Conservation (phyloP, 1,140 invertebrate genomes). For the Drosophila aff. region DNA sequence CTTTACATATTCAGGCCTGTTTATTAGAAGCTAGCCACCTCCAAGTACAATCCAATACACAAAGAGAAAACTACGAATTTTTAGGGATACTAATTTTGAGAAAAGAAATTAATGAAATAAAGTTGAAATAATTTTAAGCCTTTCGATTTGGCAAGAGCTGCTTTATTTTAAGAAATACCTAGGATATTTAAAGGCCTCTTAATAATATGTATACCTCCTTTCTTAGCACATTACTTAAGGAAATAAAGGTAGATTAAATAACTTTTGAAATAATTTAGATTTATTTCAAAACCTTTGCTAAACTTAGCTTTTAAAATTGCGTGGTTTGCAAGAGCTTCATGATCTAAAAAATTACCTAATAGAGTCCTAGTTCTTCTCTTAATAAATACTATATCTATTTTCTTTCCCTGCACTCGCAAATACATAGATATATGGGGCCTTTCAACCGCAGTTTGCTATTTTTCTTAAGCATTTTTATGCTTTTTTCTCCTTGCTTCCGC, state of each 20-base stretch:
- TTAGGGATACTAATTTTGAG: not conserved
- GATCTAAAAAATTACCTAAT: accelerated
- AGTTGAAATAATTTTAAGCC: not conserved
- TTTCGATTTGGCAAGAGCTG: too few relatives aligned
- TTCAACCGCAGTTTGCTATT: slow-evolving; percentile 56
- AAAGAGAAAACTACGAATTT: not conserved
- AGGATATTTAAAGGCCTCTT: too few relatives aligned
- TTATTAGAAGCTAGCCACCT: slow-evolving; percentile 67
- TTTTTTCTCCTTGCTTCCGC: slow-evolving; percentile 46
- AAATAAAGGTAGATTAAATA: not conserved
- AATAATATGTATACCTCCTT: too few relatives aligned
- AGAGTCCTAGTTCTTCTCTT: too few relatives aligned
- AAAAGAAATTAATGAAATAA: not conserved
- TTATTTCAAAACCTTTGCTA: not conserved
- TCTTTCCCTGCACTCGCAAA: slow-evolving; percentile 25
- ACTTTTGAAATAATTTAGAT: not conserved
- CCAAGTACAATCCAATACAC: slow-evolving; percentile 26
- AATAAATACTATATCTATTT: accelerated
- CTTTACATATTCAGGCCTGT: slow-evolving; percentile 41
- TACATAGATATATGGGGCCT: slow-evolving; percentile 31
- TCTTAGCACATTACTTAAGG: too few relatives aligned
- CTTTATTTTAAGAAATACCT: too few relatives aligned
- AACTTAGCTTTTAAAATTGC: not conserved
- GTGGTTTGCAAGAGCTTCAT: not conserved
- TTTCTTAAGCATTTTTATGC: slow-evolving; percentile 73